Base-by-base conservation (phyloP, 1,140 invertebrate species). In the Nixonia krombeini region DNA sequence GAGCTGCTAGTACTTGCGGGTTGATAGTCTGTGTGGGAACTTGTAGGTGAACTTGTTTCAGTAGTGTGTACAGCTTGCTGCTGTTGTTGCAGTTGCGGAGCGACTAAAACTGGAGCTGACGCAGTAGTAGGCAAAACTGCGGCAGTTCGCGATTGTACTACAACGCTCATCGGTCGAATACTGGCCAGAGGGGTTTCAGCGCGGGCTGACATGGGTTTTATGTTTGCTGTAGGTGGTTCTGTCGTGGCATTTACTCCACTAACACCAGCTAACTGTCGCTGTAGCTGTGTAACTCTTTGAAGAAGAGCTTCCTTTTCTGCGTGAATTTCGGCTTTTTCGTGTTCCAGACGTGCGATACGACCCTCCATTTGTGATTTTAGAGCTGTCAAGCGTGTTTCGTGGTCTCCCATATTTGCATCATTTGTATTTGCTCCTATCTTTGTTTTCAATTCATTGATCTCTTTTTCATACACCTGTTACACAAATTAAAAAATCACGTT, bases 221-320 rank as follows among this genome's bases (percentile, higher is more conserved):
- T 97, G 80, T 97, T 97, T 7, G 96, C 96, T 0, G 93, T 93
- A 4, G 94, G 92, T 31, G 94, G 91, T 71, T 96, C 94, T 0
- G 87, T 89, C 0, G 78, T 81, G 0, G 87, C 87, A 13, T 88
- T 87, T 75, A 93, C 90, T 63, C 93, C 91, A 46, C 87, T 86
- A 40, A 90, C 85, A 47, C 89, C 85, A 23, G 87, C 89, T 33
- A 95, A 74, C 78, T 96, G 94, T 37, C 93, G 89, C 72, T 95
- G 94, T 49, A 96, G 78, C 68, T 93, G 90, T 49, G 86, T 87
- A 0, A 93, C 86, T 73, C 91, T 89, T 75, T 94, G 91, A 50
- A 87, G 86, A 8, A 94, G 76, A 4, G 90, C 86, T 72, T 96
- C 93, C 42, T 90, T 89, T 62, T 90, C 89, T 7, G 87, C 86